Evolutionary conservation across 1,140 invertebrate species (phyloP).

Genomic region (Drosophila simulans): DNA sequence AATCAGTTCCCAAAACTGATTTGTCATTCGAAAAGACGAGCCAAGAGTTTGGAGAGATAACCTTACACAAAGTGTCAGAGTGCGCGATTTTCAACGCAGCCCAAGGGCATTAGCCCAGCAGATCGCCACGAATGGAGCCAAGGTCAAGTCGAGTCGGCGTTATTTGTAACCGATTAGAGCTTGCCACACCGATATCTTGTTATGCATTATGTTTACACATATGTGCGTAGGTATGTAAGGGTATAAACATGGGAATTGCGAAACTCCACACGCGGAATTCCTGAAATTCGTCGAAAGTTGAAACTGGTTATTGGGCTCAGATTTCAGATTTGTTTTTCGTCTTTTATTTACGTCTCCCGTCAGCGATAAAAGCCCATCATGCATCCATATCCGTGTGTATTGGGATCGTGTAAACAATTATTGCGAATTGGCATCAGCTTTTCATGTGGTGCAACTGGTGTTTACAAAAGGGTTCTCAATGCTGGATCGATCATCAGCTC

Average conservation of each 20-base stretch:
- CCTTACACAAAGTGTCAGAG: slow-evolving; percentile 40
- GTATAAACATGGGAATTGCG: slow-evolving; percentile 47
- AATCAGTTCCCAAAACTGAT: background rate
- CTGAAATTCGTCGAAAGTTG: slow-evolving; percentile 55
- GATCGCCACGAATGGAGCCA: slow-evolving; percentile 55
- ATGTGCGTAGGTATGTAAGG: too few species aligned
- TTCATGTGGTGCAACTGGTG: slow-evolving; percentile 40
- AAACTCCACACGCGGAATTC: slow-evolving; percentile 61
- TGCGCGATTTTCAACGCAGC: slow-evolving; percentile 39
- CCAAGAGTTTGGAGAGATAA: slow-evolving; percentile 8
- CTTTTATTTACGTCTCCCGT: slow-evolving; percentile 20
- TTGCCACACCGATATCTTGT: slow-evolving; percentile 44
- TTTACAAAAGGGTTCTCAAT: slow-evolving; percentile 50
- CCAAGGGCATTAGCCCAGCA: slow-evolving; percentile 18
- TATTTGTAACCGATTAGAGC: slow-evolving; percentile 51
- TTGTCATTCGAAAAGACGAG: slow-evolving; percentile 7
- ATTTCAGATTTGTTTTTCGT: slow-evolving; percentile 24
- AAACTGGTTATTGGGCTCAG: slow-evolving; percentile 55
- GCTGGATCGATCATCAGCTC: slow-evolving; percentile 4
- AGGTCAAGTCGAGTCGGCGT: slow-evolving; percentile 50
- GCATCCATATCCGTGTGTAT: slow-evolving; percentile 43
- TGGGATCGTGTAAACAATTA: slow-evolving; percentile 45
- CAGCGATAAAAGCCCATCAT: slow-evolving; percentile 24
- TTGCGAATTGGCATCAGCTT: slow-evolving; percentile 11
- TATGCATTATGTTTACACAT: slow-evolving; percentile 42